Base-by-base conservation (phyloP, 2,797 vertebrate genomes). In the Thripadectes ignobilis region DNA sequence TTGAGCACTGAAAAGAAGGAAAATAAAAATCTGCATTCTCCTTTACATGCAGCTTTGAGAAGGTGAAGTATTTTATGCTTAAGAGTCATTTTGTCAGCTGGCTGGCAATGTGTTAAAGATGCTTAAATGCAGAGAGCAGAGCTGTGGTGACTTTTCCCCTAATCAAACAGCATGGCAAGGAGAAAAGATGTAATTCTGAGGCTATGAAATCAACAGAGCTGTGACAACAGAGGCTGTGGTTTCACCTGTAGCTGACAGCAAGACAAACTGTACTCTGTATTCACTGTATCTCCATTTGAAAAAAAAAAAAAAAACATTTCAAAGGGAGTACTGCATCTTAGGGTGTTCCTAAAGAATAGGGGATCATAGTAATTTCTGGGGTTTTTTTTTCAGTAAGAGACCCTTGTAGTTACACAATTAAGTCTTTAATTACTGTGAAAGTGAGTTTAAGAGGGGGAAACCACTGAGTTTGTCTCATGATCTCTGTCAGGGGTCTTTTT, bases 231-330 rank as follows among this genome's bases (percentile, higher is more conserved):
- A 82, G 72, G 61, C 78, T 88, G 78, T 68, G 17, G 68, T 36
- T 92, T 92, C 86, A 91, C 89, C 89, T 93, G 81, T n/a, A 38
- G 77, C 88, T 72, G 68, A 24, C 58, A 91, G 75, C 41, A 61
- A 63, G 75, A 6, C 61, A 43, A 59, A 66, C 59, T 4, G 2
- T 9, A 5, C 22, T 41, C 48, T 74, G 59, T 12, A 18, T 30
- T 62, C 90, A 8, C 38, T 7, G 10, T 22, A 6, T 16, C 16
- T 79, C n/a, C 65, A 22, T 20, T 77, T 59, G 10, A 12, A 80
- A 59, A 48, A 51, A 51, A 43, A 43, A 75, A 59, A 48, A 51
- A 27, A 43, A 79, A 19, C 34, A 23, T 32, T 34, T 4, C 66
- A 52, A 10, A 36, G 16, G 34, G 51, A 59, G 11, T 9, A 3